Conservation (phyloP, 2,113 vertebrate genomes). For the Ctenodactylus gundi region DNA sequence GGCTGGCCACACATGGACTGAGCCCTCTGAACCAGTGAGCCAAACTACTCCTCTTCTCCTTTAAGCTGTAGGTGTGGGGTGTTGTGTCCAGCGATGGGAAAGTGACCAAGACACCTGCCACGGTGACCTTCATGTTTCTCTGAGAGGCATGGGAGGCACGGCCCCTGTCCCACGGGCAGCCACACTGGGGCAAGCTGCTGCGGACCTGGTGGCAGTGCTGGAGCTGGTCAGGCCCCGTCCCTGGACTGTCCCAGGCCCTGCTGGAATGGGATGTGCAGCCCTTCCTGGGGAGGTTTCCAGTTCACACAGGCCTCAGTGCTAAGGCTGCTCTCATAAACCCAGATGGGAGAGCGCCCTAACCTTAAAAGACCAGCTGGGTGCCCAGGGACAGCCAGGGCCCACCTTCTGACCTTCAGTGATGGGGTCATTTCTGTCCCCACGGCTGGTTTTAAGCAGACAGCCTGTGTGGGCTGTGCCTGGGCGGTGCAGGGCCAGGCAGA, state of each 20-base stretch:
- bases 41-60: too few relatives aligned
- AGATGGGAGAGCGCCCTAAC: background rate
- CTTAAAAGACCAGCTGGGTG: fast-evolving
- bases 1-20: too few relatives aligned
- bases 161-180: background rate
- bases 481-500: background rate
- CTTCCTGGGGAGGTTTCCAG: background rate
- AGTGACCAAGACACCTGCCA: too few relatives aligned
- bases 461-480: fast-evolving
- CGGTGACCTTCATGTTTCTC: fast-evolving
- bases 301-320: fast-evolving
- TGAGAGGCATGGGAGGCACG: background rate
- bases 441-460: fast-evolving
- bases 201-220: background rate
- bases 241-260: background rate
- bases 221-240: background rate
- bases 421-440: fast-evolving
- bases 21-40: too few relatives aligned
- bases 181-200: fast-evolving
- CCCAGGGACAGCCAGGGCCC: fast-evolving
- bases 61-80: too few relatives aligned
- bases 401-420: fast-evolving
- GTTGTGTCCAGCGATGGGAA: too few relatives aligned
- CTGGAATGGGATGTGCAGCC: background rate
- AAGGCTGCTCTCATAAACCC: background rate